phyloP scores from a whole-genome alignment of 2,797 vertebrate species.

The Neostethus bicornis region DNA sequence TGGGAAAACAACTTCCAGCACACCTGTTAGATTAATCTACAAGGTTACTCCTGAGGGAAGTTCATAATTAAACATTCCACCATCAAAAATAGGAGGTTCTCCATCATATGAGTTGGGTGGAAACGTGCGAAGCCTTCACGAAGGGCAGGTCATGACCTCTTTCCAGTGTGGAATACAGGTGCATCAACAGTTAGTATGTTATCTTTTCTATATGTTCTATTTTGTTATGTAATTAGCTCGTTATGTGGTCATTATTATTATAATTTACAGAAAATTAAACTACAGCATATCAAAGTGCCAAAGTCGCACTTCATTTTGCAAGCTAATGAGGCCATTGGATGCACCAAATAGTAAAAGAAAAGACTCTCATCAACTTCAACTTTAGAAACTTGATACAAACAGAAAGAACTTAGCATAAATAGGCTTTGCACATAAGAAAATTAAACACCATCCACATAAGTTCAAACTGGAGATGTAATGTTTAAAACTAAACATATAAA shows the following conservation, averaged over 20 bases:
- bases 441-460: background rate
- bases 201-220: background rate
- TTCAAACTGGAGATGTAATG: background rate
- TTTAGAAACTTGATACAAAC: no score
- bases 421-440: background rate
- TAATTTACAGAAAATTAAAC: background rate
- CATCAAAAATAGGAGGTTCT: slow-evolving; percentile 8
- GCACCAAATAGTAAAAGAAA: no score
- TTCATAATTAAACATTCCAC: slow-evolving; percentile 24
- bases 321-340: no score
- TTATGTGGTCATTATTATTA: background rate
- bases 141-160: slow-evolving; percentile 35
- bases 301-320: no score
- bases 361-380: no score
- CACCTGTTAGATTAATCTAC: slow-evolving; percentile 12
- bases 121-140: slow-evolving; percentile 47
- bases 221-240: background rate
- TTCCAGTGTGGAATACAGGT: slow-evolving; percentile 17
- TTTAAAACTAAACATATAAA: background rate
- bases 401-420: background rate
- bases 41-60: slow-evolving; percentile 34
- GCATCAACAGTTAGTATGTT: background rate
- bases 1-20: slow-evolving; percentile 11
- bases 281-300: no score
- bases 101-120: slow-evolving; percentile 32